Evolutionary conservation across 2,888 invertebrate genomes (phyloP).

Genomic region (Ophioninae sp.): DNA sequence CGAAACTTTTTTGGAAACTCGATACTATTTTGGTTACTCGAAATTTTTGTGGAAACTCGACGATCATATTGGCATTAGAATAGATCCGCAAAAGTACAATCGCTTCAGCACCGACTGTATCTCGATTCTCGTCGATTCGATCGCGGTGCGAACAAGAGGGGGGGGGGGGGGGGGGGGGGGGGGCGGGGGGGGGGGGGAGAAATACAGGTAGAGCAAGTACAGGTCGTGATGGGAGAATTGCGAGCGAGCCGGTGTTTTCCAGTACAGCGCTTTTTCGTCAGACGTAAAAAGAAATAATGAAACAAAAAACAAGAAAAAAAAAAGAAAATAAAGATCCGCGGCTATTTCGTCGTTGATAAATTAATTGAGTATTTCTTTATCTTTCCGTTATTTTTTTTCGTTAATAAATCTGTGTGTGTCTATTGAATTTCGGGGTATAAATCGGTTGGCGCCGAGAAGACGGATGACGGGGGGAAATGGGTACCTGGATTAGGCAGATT

Average conservation of each 20-base stretch:
- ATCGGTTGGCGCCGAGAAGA: conserved; percentile 60
- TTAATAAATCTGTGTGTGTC: no score
- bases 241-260: conserved; percentile 13
- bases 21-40: no score
- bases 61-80: background rate
- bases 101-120: no score
- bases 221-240: background rate
- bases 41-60: background rate
- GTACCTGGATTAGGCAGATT: conserved; percentile 80
- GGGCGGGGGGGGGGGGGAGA: no score
- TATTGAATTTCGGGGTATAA: background rate
- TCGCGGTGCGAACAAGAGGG: background rate
- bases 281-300: background rate
- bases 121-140: no score
- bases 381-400: conserved; percentile 30
- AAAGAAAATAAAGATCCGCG: conserved; percentile 1
- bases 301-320: no score
- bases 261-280: conserved; percentile 59
- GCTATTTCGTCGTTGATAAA: background rate
- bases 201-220: background rate
- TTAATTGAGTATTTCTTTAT: background rate
- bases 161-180: no score
- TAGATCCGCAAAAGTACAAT: no score
- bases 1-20: no score
- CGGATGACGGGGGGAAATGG: conserved; percentile 72